Conservation (phyloP, 1,140 invertebrate species). For the Xylocopa sonorina region DNA sequence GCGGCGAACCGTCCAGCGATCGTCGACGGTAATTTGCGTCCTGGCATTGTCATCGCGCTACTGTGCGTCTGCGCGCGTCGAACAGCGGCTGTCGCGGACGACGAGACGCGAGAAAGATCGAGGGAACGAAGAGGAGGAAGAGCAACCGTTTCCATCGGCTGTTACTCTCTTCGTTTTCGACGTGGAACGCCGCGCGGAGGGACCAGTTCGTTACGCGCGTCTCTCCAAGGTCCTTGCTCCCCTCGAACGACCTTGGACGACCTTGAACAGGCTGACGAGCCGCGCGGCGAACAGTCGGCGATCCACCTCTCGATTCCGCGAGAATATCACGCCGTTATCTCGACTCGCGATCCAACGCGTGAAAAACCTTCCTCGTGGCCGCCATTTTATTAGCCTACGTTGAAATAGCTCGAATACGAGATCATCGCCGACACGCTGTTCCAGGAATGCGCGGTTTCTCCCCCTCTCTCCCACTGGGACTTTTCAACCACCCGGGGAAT, state of each 20-base stretch:
- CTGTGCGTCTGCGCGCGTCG: background rate
- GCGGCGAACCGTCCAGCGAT: background rate
- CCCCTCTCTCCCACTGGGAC: background rate
- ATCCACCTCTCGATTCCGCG: constrained; percentile 26
- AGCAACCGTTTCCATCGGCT: constrained; percentile 31
- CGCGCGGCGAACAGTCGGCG: constrained; percentile 16
- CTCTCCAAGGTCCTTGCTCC: constrained; percentile 69
- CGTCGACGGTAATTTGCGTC: background rate
- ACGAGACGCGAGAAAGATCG: background rate
- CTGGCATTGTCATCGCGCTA: background rate
- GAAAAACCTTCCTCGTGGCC: background rate
- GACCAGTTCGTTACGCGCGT: constrained; percentile 74
- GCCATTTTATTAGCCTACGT: background rate
- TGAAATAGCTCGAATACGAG: background rate
- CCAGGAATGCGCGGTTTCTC: background rate
- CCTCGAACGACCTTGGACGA: constrained; percentile 75
- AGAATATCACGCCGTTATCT: constrained; percentile 13
- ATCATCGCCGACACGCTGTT: background rate
- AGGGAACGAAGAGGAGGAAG: background rate
- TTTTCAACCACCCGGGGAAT: background rate
- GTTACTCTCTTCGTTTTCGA: constrained; percentile 44
- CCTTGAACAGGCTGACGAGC: constrained; percentile 69
- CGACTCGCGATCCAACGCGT: background rate
- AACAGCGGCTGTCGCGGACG: background rate
- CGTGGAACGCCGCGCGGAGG: constrained; percentile 31